A percentile compares a stretch with the other conserved stretches of the same genome.
These are phyloP conservation scores for Onychostoma macrolepis DNA, from an alignment of 2,113 vertebrate genomes.

Conservation along the genomic window DNA sequence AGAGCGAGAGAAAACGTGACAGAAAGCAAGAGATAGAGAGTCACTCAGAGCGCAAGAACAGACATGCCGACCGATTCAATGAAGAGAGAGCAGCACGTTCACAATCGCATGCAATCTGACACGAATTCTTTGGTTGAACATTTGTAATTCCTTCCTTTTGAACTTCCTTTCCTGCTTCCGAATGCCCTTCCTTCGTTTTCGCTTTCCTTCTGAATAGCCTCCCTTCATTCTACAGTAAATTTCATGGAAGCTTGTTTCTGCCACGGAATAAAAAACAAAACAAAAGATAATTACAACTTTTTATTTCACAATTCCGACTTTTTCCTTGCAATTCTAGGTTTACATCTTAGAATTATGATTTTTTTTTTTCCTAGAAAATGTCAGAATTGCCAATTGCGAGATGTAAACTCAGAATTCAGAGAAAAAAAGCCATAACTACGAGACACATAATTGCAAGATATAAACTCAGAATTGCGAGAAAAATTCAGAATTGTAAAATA, in stretches of 20 bases:
- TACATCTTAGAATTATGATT: no score
- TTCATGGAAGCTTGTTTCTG: no score
- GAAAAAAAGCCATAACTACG: no score
- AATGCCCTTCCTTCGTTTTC: not conserved
- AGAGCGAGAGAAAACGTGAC: not conserved
- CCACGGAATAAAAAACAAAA: no score
- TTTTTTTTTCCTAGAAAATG: no score
- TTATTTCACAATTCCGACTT: no score
- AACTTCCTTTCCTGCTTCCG: not conserved
- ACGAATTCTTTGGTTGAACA: not conserved
- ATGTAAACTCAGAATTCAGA: no score
- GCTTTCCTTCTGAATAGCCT: not conserved
- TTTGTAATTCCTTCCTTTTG: not conserved
- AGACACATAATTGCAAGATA: no score
- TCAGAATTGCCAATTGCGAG: not conserved
- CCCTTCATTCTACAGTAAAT: not conserved
- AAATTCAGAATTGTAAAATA: no score
- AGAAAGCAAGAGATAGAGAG: not conserved
- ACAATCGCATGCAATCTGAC: not conserved
- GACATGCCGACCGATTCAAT: not conserved
- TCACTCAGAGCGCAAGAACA: slow-evolving; percentile 35
- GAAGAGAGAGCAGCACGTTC: not conserved
- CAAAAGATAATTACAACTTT: no score
- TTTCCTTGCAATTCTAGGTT: no score
- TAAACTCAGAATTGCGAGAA: not conserved